phyloP scores from a whole-genome alignment of 2,888 invertebrate species.

The Eupithecia exiguata region DNA sequence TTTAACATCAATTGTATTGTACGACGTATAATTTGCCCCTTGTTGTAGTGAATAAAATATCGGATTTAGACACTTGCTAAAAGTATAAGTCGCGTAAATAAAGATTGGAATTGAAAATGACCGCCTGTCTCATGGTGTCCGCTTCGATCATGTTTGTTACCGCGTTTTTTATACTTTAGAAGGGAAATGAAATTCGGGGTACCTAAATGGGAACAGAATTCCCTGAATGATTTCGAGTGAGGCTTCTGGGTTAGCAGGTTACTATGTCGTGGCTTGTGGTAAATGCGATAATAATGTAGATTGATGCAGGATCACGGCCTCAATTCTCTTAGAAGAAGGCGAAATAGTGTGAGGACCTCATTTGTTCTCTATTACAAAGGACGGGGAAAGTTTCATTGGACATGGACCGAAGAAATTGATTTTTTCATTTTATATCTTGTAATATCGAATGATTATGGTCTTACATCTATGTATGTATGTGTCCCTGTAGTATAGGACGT shows the following conservation, averaged over 20 bases:
- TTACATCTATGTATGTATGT: not conserved
- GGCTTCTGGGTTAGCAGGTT: not conserved
- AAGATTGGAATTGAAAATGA: not conserved
- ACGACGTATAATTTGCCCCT: not conserved
- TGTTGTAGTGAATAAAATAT: not conserved
- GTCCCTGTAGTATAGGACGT: not conserved
- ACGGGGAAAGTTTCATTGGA: not conserved
- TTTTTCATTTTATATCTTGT: not conserved
- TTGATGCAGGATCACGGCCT: conserved; percentile 14
- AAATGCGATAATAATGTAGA: not conserved
- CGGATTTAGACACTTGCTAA: too few species aligned
- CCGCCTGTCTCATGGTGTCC: not conserved
- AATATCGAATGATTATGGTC: not conserved
- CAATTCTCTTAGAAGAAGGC: not conserved
- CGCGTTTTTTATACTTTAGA: too few species aligned
- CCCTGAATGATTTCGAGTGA: not conserved
- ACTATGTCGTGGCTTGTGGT: not conserved
- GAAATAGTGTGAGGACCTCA: not conserved
- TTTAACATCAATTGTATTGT: not conserved
- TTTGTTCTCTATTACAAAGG: conserved; percentile 1
- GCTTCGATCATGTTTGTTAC: not conserved
- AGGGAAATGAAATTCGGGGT: not conserved
- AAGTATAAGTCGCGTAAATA: not conserved
- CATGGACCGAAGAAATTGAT: not conserved
- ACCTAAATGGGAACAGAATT: not conserved